phyloP scores from a whole-genome alignment of 1,140 invertebrate genomes.

The Branchinecta lindahli region DNA sequence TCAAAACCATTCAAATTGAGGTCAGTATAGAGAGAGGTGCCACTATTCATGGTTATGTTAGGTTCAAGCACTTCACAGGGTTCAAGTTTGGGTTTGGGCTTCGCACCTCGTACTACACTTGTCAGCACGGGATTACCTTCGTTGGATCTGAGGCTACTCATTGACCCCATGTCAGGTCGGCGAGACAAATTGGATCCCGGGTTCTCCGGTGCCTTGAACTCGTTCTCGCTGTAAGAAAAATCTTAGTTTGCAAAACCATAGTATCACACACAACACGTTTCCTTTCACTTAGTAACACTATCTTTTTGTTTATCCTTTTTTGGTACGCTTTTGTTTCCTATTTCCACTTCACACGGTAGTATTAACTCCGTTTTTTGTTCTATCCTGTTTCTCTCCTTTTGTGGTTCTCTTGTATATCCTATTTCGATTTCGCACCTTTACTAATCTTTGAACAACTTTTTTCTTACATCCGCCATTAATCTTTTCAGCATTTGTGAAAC shows the following conservation, averaged over 20 bases:
- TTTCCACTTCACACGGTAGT: too few species aligned
- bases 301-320: too few species aligned
- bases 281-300: too few species aligned
- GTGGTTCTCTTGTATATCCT: too few species aligned
- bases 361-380: too few species aligned
- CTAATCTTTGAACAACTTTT: too few species aligned
- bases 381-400: too few species aligned
- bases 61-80: not conserved
- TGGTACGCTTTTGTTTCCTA: too few species aligned
- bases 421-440: too few species aligned
- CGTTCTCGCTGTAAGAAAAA: not conserved
- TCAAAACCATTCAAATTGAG: conserved; percentile 33
- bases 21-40: conserved; percentile 25
- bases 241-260: not conserved
- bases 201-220: not conserved
- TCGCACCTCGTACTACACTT: conserved; percentile 17
- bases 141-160: not conserved
- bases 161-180: conserved; percentile 2
- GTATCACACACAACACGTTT: not conserved
- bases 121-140: conserved; percentile 19
- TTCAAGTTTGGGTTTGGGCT: not conserved
- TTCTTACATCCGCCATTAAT: too few species aligned
- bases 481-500: too few species aligned
- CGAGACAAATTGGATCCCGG: not conserved
- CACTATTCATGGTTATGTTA: conserved; percentile 4